Evolutionary conservation across 1,140 invertebrate species (phyloP).

Genomic region (Plutomurus gul): DNA sequence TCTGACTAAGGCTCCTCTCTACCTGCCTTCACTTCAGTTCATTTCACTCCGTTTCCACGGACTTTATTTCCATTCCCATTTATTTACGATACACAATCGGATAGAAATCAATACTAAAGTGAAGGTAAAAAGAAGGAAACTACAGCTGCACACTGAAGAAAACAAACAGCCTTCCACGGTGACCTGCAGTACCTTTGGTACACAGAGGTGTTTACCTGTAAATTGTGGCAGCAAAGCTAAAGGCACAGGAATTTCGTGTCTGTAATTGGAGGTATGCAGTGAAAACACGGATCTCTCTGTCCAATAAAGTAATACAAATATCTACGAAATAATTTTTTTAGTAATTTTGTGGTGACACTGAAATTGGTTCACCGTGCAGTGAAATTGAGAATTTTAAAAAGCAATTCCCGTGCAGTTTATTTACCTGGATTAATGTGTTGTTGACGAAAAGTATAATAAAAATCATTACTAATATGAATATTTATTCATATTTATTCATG

Average conservation of each 20-base stretch:
- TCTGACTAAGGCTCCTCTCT: neutral
- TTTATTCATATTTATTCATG: conserved; percentile 25
- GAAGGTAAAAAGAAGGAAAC: too few species aligned
- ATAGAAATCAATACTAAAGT: neutral
- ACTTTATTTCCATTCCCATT: conserved; percentile 1
- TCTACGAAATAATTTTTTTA: too few species aligned
- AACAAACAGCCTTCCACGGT: neutral
- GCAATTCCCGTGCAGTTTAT: too few species aligned
- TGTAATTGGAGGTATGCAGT: too few species aligned
- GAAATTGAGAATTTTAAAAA: too few species aligned
- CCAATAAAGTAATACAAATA: too few species aligned
- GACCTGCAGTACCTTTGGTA: too few species aligned
- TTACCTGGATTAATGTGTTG: too few species aligned
- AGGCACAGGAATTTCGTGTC: neutral
- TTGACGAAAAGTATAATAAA: neutral
- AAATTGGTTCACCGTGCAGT: too few species aligned
- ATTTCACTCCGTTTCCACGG: neutral
- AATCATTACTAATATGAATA: too few species aligned
- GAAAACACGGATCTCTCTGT: too few species aligned
- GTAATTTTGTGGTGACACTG: too few species aligned
- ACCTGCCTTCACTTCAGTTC: conserved; percentile 1
- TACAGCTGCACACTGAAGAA: neutral
- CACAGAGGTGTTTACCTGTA: neutral
- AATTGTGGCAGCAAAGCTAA: neutral
- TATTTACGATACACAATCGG: neutral